Evolutionary conservation across 2,888 invertebrate species (phyloP).

Genomic region (Eupithecia pulchellata): DNA sequence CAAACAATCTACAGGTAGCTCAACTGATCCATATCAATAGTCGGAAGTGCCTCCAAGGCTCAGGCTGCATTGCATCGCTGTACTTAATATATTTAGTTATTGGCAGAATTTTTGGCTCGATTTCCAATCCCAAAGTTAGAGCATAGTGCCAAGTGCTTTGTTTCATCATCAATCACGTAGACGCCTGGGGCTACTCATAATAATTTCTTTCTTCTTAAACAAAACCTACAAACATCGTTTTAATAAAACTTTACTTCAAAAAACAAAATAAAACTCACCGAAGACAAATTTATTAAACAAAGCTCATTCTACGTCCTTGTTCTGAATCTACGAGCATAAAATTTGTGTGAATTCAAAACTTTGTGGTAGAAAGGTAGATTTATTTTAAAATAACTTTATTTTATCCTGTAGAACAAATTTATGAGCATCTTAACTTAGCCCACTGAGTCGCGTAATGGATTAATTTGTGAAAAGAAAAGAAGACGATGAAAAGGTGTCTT

Average conservation of each 20-base stretch:
- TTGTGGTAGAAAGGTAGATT: constrained; percentile 3
- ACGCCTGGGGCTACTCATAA: not conserved
- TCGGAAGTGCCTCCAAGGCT: too few species aligned
- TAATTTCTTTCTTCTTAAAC: not conserved
- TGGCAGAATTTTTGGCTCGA: not conserved
- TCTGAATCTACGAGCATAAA: constrained; percentile 1
- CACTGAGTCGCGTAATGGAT: too few species aligned
- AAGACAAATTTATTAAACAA: constrained; percentile 1
- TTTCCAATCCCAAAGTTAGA: not conserved
- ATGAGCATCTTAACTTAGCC: not conserved
- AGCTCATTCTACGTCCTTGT: constrained; percentile 24
- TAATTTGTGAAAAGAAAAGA: not conserved
- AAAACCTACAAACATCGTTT: not conserved
- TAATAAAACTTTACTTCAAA: not conserved
- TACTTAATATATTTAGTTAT: not conserved
- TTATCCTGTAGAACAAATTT: not conserved
- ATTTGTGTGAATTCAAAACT: constrained; percentile 23
- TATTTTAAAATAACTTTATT: not conserved
- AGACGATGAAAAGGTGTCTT: not conserved
- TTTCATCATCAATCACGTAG: not conserved
- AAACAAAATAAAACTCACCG: not conserved
- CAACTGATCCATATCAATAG: too few species aligned
- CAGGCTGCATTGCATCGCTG: too few species aligned
- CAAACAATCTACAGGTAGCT: too few species aligned
- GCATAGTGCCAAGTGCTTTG: not conserved